Percentiles rank a stretch among this genome's conserved stretches.
Evolutionary conservation across 2,113 vertebrate genomes (phyloP).

Genomic region (Apus apus): DNA sequence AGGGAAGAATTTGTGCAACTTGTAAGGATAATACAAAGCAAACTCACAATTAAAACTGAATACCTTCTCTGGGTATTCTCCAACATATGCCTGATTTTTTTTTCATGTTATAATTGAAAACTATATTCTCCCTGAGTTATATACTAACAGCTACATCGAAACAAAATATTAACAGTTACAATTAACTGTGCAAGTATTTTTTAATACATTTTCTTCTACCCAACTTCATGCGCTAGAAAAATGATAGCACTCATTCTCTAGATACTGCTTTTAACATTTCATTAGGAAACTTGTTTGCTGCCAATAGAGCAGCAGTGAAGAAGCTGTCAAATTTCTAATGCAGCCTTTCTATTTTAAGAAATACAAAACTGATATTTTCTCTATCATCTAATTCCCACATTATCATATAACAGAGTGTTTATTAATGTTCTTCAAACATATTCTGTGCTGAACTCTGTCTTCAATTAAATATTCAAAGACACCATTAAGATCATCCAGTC

Average conservation of each 20-base stretch:
- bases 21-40: neutral
- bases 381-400: neutral
- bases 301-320: neutral
- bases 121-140: rapidly evolving
- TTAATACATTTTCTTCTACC: neutral
- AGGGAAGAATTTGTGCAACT: neutral
- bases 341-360: neutral
- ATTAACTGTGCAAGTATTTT: neutral
- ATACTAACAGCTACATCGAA: neutral
- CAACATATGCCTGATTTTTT: neutral
- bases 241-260: neutral
- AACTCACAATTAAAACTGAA: neutral
- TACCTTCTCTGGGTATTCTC: neutral
- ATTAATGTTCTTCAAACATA: neutral
- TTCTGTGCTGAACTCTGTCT: neutral
- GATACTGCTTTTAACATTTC: neutral
- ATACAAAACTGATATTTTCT: neutral
- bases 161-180: neutral
- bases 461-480: constrained; percentile 5
- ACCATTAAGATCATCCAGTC: neutral
- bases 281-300: neutral
- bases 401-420: neutral
- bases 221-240: neutral
- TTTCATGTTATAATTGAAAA: neutral
- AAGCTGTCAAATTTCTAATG: neutral